Evolutionary conservation across 2,113 vertebrate species (phyloP), one percentile per base, ranked within the genome.

Genomic region (Gnathochromis pfefferi): DNA sequence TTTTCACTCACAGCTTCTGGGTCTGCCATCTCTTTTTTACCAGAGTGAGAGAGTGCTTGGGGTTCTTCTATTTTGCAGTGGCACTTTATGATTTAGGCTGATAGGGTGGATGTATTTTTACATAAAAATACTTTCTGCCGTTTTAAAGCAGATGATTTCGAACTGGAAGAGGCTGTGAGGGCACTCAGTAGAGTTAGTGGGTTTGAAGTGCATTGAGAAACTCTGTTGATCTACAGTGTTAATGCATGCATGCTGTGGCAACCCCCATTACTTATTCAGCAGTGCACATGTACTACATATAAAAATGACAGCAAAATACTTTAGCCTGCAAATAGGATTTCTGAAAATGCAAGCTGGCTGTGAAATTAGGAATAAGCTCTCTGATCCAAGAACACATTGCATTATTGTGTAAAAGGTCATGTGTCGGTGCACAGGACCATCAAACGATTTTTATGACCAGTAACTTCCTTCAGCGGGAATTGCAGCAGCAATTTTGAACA

Each of bases 211-310:
- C 91, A 85, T 26, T 54, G 85, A 91, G 68, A 81, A 85, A 70
- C 85, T 91, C 82, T 85, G 87, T 84, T 91, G 81, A 91, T 92
- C 87, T 79, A n/a, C 88, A 82, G 57, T 73, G 87, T 73, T 89
- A 90, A 87, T 87, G 81, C 85, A 93, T 89, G 89, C 42, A 14
- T 78, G 87, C 87, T 88, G 87, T 90, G 84, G 90, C 85, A 83
- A 84, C 53, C 47, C 68, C 81, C 82, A 93, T 94, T 91, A 95
- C 68, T 94, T 93, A 95, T 95, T 96, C 90, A 95, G 88, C 92
- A 92, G 85, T 40, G 85, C 83, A 91, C 86, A 89, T 89, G 88
- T 87, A 88, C 88, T 84, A 92, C 89, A 94, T 88, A 89, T 85
- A 81, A 94, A 93, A 90, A 90, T 38, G 13, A 86, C 83, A 88